A percentile compares a stretch with the other conserved stretches of the same genome.
Conservation (phyloP, 1,140 invertebrate genomes). For the Harpegnathos saltator region DNA sequence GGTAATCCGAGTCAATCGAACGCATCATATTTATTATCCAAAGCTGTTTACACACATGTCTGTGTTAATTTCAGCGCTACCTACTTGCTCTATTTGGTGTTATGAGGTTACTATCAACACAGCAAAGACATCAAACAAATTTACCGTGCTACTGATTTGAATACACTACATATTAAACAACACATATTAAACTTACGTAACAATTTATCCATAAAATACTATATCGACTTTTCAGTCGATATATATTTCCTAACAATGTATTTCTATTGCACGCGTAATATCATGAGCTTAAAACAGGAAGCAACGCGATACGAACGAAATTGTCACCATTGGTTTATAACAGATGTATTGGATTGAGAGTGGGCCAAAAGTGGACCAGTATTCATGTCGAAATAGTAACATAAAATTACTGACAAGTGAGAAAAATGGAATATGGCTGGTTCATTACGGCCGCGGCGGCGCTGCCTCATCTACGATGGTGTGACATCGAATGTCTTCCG, state of each 20-base stretch:
- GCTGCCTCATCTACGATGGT: not conserved
- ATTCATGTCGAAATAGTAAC: not conserved
- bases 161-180: not conserved
- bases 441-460: not conserved
- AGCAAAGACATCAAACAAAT: conserved; percentile 19
- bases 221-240: conserved; percentile 11
- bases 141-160: not conserved
- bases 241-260: not conserved
- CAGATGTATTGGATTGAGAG: too few species aligned
- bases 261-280: not conserved
- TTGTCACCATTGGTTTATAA: too few species aligned
- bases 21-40: conserved; percentile 57
- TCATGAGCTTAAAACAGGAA: not conserved
- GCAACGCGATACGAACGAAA: not conserved
- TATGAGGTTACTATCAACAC: not conserved
- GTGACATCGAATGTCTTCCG: conserved; percentile 44
- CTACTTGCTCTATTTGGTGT: not conserved
- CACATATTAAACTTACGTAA: not conserved
- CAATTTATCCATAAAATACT: not conserved
- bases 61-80: conserved; percentile 29
- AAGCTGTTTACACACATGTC: conserved; percentile 54
- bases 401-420: not conserved
- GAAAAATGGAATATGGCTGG: not conserved
- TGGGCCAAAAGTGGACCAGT: too few species aligned
- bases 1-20: conserved; percentile 55